phyloP scores from a whole-genome alignment of 1,140 invertebrate genomes.

The Phocides pigmalion region DNA sequence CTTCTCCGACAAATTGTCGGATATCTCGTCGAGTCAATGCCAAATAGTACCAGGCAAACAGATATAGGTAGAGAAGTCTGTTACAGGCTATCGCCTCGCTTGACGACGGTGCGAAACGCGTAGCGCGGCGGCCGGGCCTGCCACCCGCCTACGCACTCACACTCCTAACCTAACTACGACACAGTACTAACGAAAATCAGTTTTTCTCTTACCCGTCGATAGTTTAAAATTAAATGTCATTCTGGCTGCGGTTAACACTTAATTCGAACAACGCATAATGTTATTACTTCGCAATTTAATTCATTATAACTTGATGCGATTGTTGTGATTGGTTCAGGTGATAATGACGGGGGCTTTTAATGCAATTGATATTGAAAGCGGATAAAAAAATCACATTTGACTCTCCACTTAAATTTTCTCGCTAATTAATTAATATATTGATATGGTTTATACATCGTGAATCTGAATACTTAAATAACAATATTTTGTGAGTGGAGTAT shows the following conservation, averaged over 20 bases:
- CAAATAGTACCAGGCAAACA: slow-evolving; percentile 76
- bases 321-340: slow-evolving; percentile 64
- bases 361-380: slow-evolving; percentile 72
- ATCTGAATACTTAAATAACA: too few species aligned
- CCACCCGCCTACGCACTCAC: slow-evolving; percentile 51
- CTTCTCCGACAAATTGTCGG: slow-evolving; percentile 50
- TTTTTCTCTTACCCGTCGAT: slow-evolving; percentile 71
- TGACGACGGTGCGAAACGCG: slow-evolving; percentile 35
- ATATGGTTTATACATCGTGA: too few species aligned
- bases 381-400: slow-evolving; percentile 37
- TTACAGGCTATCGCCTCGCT: slow-evolving; percentile 49
- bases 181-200: slow-evolving; percentile 68
- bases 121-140: slow-evolving; percentile 38
- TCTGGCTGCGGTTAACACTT: slow-evolving; percentile 74
- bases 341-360: slow-evolving; percentile 74
- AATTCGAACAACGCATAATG: slow-evolving; percentile 74
- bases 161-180: slow-evolving; percentile 50
- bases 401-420: slow-evolving; percentile 28
- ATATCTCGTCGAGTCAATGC: slow-evolving; percentile 75
- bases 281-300: slow-evolving; percentile 77
- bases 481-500: neutral
- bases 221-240: slow-evolving; percentile 81
- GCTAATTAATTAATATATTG: slow-evolving; percentile 19
- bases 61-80: slow-evolving; percentile 48
- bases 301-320: slow-evolving; percentile 71